Percentiles rank a stretch among this genome's conserved stretches.
Conservation (phyloP, 1,140 invertebrate genomes). For the Camponotus floridanus region DNA sequence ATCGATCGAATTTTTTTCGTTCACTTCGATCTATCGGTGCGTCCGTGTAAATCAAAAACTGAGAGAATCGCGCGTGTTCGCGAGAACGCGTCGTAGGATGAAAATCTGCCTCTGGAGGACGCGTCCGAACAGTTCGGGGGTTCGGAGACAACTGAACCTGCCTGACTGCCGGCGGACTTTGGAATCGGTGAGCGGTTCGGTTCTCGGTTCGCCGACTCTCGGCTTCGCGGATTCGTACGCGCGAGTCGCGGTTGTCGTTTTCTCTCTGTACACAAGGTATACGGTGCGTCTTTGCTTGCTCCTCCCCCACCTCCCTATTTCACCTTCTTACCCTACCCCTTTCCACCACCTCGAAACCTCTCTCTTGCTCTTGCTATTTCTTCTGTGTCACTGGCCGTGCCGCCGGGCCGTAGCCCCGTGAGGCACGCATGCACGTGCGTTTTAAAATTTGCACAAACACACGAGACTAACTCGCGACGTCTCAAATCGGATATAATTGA, state of each 20-base stretch:
- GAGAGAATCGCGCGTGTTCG: conserved; percentile 1
- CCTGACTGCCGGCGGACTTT: conserved; percentile 80
- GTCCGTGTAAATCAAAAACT: not conserved
- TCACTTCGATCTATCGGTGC: not conserved
- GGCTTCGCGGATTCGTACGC: conserved; percentile 71
- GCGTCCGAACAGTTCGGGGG: conserved; percentile 83
- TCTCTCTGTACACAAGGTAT: conserved; percentile 67
- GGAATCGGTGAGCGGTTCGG: conserved; percentile 79
- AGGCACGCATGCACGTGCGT: conserved; percentile 55
- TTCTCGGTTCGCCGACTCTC: conserved; percentile 79
- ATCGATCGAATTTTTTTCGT: not conserved
- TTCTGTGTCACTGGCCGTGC: conserved; percentile 61
- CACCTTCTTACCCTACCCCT: conserved; percentile 54
- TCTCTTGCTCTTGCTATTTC: conserved; percentile 41
- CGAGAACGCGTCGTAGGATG: not conserved
- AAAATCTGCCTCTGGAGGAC: conserved; percentile 46
- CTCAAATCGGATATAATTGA: not conserved
- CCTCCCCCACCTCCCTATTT: conserved; percentile 59
- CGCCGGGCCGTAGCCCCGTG: conserved; percentile 11
- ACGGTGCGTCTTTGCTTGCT: conserved; percentile 58
- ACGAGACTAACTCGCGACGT: conserved; percentile 15
- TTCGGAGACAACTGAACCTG: conserved; percentile 84
- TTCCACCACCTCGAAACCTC: not conserved
- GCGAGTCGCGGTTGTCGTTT: conserved; percentile 69
- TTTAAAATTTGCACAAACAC: conserved; percentile 49